Conservation (phyloP, 1,140 invertebrate species). For the Sminthurinus signatus region DNA sequence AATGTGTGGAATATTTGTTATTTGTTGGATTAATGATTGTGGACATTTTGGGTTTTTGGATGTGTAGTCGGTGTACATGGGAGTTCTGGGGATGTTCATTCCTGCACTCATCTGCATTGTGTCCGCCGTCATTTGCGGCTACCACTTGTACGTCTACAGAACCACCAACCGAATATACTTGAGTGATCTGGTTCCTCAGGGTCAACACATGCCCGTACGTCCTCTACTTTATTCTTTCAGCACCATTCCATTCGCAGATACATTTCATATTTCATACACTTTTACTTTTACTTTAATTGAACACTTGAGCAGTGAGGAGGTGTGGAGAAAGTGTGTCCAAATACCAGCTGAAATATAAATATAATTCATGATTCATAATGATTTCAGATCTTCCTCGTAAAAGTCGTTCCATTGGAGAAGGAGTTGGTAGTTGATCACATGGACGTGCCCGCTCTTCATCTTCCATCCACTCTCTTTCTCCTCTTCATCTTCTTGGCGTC, state of each 20-base stretch:
- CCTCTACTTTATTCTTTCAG: too few relatives aligned
- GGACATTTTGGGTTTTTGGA: too few relatives aligned
- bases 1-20: too few relatives aligned
- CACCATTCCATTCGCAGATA: too few relatives aligned
- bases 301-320: too few relatives aligned
- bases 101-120: conserved; percentile 22
- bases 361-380: too few relatives aligned
- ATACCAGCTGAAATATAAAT: too few relatives aligned
- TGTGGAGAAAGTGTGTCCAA: too few relatives aligned
- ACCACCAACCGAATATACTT: conserved; percentile 18
- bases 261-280: too few relatives aligned
- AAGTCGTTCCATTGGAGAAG: conserved; percentile 5
- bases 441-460: conserved; percentile 21
- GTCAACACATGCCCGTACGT: too few relatives aligned
- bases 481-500: conserved; percentile 21
- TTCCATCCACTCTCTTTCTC: conserved; percentile 18
- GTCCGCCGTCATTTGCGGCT: conserved; percentile 4
- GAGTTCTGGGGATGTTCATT: conserved; percentile 32
- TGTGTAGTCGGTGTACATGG: conserved; percentile 38
- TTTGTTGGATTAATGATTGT: too few relatives aligned
- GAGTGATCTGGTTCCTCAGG: conserved; percentile 5
- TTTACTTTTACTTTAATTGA: too few relatives aligned
- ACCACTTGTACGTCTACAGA: conserved; percentile 3
- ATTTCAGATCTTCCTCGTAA: conserved; percentile 11
- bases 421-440: neutral